Evolutionary conservation across 2,113 vertebrate genomes (phyloP).

Genomic region (Garra rufa): DNA sequence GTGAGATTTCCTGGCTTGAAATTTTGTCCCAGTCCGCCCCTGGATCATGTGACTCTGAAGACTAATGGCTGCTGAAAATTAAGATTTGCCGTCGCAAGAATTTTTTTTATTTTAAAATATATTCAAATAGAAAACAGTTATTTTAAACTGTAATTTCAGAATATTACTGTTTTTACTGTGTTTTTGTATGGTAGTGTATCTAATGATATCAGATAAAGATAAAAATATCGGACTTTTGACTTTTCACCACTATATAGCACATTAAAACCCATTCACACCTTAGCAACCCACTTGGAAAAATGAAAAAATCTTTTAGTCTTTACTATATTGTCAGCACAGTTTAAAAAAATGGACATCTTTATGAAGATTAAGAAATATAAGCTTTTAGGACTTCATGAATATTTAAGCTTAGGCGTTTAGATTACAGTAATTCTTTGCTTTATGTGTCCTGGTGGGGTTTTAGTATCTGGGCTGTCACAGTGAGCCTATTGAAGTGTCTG

Average conservation of each 20-base stretch:
- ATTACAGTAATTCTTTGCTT: constrained; percentile 61
- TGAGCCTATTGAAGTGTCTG: constrained; percentile 57
- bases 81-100: neutral
- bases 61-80: neutral
- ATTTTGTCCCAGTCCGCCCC: too few species aligned
- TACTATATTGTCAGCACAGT: neutral
- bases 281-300: too few species aligned
- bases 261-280: neutral
- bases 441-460: constrained; percentile 55
- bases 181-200: neutral
- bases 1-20: too few species aligned
- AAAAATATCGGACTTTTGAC: neutral
- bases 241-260: neutral
- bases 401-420: constrained; percentile 23
- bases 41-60: neutral
- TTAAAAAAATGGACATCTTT: neutral
- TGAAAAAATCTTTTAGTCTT: neutral
- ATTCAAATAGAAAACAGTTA: neutral
- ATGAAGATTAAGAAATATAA: constrained; percentile 9
- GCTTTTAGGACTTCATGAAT: neutral
- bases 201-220: too few species aligned
- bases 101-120: neutral
- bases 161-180: neutral
- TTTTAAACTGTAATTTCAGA: neutral
- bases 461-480: constrained; percentile 48